Evolutionary conservation across 2,113 vertebrate species (phyloP), one percentile per base, ranked within the genome.

Genomic region (Pteronura brasiliensis): DNA sequence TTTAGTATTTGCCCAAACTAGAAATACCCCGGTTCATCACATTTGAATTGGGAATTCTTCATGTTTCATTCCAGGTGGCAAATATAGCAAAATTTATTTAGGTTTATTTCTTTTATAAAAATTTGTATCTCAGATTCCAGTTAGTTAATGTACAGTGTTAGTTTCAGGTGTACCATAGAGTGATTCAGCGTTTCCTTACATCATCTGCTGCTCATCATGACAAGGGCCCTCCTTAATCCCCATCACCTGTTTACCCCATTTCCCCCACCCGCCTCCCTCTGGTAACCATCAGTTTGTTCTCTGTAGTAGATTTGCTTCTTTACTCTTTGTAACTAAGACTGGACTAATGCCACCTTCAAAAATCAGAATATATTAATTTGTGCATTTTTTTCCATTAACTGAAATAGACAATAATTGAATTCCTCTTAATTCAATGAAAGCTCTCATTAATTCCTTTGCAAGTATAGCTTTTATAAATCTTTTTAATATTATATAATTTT

Each of bases 1-100:
- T 77, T 87, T 63, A 47, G 7, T 71, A 67, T 18, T 93, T 94
- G 34, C 39, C 36, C 82, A 91, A 94, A 96, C 20, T 72, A 72
- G 52, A 91, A 97, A 72, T 4, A 44, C n/a, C 27, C 49, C 15
- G 67, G 3, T 55, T 72, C 47, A 90, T 87, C 34, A 29, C 65
- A 44, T 80, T 77, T 71, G 1, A 72, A 42, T n/a, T 88, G 11
- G 5, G 10, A 81, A 34, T 96, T 93, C 49, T 96, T 92, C 42
- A 15, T 96, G 21, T 82, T 23, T 92, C 42, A 85, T 57, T 95
- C 39, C 44, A 86, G 15, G 18, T 86, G 65, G 82, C 42, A 90
- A 81, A 81, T 81, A 91, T 7, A 89, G 76, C n/a, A 94, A 79
- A 79, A 81, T 81, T 74, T 87, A 63, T 71, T 96, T 77, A 72